A percentile compares a stretch with the other conserved stretches of the same genome.
Evolutionary conservation across 1,140 invertebrate genomes (phyloP).

Genomic region (Megalonaias nervosa): DNA sequence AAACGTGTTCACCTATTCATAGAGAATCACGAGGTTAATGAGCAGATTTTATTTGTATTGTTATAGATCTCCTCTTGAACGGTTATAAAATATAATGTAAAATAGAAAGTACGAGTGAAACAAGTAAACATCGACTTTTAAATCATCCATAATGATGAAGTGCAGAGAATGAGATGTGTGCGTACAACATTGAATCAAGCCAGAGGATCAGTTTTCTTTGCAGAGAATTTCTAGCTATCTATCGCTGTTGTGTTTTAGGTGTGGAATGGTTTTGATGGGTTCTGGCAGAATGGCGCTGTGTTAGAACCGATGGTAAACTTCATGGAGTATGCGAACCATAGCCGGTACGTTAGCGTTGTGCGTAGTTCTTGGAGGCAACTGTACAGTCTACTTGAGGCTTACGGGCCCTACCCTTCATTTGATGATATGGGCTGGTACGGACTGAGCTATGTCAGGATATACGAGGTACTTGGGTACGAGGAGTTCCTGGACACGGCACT

Average conservation of each 20-base stretch:
- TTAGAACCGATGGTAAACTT: slow-evolving; percentile 47
- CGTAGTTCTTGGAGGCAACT: slow-evolving; percentile 25
- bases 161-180: no score
- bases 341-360: slow-evolving; percentile 34
- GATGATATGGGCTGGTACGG: slow-evolving; percentile 55
- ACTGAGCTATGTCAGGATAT: slow-evolving; percentile 39
- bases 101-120: no score
- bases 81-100: no score
- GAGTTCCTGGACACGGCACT: slow-evolving; percentile 33
- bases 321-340: slow-evolving; percentile 37
- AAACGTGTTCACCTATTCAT: no score
- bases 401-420: slow-evolving; percentile 52
- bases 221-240: no score
- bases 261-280: slow-evolving; percentile 55
- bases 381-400: slow-evolving; percentile 45
- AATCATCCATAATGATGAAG: no score
- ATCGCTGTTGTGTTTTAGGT: slow-evolving; percentile 24
- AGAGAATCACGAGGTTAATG: no score
- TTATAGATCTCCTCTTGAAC: no score
- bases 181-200: no score
- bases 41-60: no score
- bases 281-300: slow-evolving; percentile 53
- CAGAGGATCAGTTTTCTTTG: no score
- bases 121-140: no score
- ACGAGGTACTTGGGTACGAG: slow-evolving; percentile 37